Evolutionary conservation across 2,888 invertebrate genomes (phyloP), one percentile per base, ranked within the genome.

Genomic region (Platycheirus rosarum): DNA sequence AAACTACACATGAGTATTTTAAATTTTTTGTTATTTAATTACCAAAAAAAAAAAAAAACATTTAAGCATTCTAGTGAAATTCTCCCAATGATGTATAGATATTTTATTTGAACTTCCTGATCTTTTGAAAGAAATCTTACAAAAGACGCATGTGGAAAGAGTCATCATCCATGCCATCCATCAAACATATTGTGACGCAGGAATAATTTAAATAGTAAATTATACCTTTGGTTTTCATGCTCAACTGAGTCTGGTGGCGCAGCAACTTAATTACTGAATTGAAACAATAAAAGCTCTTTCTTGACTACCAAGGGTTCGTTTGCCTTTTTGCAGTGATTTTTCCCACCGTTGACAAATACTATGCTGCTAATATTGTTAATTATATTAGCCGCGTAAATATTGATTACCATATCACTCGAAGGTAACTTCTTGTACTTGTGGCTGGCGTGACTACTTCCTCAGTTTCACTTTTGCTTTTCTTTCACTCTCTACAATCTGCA

Each of bases 381-480:
- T 32, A 13, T 55, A 32, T 68, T 51, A 42, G 69, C n/a, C 37
- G 57, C 37, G n/a, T n/a, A 37, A 37, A 80, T 80, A 80, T 80
- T 80, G 76, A 80, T 80, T 76, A 76, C n/a, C n/a, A n/a, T n/a
- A n/a, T n/a, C n/a, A n/a, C 80, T 53, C 46, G 48, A 40, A 40
- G 32, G 49, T 20, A 23, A 29, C 46, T 46, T 57, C 20, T 51
- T 66, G 49, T 57, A 57, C 49, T 49, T 77, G 51, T 32, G 66
- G 51, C 66, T 46, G 40, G 37, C 55, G 51, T 69, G 65, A 60
- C 66, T 53, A 71, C 77, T 82, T 82, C 82, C 82, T 82, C 62
- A 82, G 82, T 82, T 82, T 82, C 82, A 82, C 82, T 77, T 82
- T 77, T 77, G 23, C 66, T 76, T 71, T 26, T 40, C 16, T 55